Base-by-base conservation (phyloP, 2,113 vertebrate genomes). In the Lepus americanus region DNA sequence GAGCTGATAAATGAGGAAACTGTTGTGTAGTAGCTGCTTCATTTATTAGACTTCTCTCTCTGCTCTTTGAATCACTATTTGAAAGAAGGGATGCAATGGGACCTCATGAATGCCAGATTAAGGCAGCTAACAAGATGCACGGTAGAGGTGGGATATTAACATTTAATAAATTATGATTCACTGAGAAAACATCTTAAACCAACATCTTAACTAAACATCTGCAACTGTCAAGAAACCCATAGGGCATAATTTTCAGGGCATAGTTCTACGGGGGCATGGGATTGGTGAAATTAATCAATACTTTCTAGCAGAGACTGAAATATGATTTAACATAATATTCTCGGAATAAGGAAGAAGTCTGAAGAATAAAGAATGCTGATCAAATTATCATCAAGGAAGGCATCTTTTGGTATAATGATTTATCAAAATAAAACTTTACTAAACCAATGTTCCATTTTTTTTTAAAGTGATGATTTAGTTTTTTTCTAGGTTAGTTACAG, bases 281-380 rank as follows among this genome's bases (percentile, higher is more conserved):
- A 51, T 80, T 33, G 29, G 53, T 51, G 44, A 92, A 78, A 90
- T 72, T 73, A 90, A 83, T 96, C 82, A 53, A 84, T 82, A 59
- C 5, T 36, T 73, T 69, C 69, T 53, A 88, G 23, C 67, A 92
- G 33, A 73, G 66, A 87, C 64, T 84, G 91, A 92, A 89, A 83
- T 81, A 80, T 25, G 78, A 93, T 61, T 82, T 88, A 89, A 78
- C 64, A 80, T 20, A 79, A 36, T 61, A 19, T 16, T 61, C 11
- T 61, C 87, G 10, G 23, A 55, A 61, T 1, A 92, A 13, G 20
- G 33, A 80, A 23, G 83, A 36, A 69, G 36, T 22, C 74, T 69
- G 77, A 84, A 88, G 80, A 63, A 29, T 59, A 72, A 91, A 81
- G 80, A 64, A 79, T 53, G 31, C n/a, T 33, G 93, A 23, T 10